Base-by-base conservation (phyloP, 2,888 invertebrate genomes). In the Tipula unca region DNA sequence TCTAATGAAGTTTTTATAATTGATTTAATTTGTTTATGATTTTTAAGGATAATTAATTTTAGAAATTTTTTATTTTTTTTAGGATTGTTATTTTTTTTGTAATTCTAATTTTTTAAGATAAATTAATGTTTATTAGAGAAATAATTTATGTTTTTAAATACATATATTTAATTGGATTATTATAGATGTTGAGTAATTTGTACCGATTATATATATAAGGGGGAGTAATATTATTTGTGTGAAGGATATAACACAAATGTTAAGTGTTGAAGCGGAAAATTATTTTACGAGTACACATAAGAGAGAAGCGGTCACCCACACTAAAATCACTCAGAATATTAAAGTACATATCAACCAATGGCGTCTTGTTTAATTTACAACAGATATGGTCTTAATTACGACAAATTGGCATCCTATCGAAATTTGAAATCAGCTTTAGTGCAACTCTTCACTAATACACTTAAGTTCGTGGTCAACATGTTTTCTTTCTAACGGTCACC, bases 1-100 rank as follows among this genome's bases (percentile, higher is more conserved):
- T 69, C 69, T 69, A 69, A 69, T 69, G 69, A 69, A 69, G 69
- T 69, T 69, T 69, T 69, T 69, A 69, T 69, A 69, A 69, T 69
- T 69, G 69, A 69, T 69, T 69, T 69, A 69, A 69, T 69, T 69
- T 69, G 69, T 69, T 69, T 69, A 69, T 69, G 69, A 69, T 69
- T 69, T 69, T 69, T 69, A 69, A 69, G 69, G 69, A 69, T 69
- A 69, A 69, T 69, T 69, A 69, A 69, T 69, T 69, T 25, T 48
- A 48, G 48, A 48, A 48, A 17, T 48, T 69, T 69, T 69, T 69
- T 69, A 20, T 69, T 69, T 69, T 10, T 20, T 69, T 69, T 69
- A 32, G 32, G 32, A 32, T 69, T 69, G 1, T 20, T 13, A 48
- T 69, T 69, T 69, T 69, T 69, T 69, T 10, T 69, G 69, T 69